A percentile compares a stretch with the other conserved stretches of the same genome.
These are phyloP conservation scores for Mesorhabditis spiculigera DNA, from an alignment of 2,888 invertebrate genomes.

Conservation along the genomic window DNA sequence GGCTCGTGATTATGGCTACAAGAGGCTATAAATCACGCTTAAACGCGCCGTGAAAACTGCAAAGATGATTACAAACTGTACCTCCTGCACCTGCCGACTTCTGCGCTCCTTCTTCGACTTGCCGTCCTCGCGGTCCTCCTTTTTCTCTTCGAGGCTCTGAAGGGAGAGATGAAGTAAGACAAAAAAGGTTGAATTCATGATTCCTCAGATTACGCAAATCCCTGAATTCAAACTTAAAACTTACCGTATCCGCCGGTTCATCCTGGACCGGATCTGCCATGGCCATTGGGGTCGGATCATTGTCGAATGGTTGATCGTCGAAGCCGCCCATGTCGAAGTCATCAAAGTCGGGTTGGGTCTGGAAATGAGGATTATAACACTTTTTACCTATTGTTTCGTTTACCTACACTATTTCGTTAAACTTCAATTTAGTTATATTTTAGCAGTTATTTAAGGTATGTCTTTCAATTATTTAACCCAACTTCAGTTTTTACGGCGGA, in stretches of 20 bases:
- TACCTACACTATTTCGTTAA: too few species aligned
- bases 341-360: slow-evolving; percentile 11
- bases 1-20: too few species aligned
- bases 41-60: too few species aligned
- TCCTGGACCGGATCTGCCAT: slow-evolving; percentile 13
- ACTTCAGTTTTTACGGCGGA: too few species aligned
- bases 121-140: background rate
- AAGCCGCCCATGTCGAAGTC: slow-evolving; percentile 10
- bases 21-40: too few species aligned
- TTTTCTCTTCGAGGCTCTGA: slow-evolving; percentile 6
- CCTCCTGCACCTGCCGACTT: background rate
- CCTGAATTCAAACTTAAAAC: background rate
- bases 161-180: background rate
- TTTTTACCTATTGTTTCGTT: too few species aligned
- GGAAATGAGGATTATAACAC: too few species aligned
- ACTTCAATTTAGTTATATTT: too few species aligned
- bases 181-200: too few species aligned
- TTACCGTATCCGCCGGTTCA: slow-evolving; percentile 2
- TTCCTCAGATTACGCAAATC: too few species aligned
- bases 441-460: too few species aligned
- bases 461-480: too few species aligned
- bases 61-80: background rate
- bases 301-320: background rate
- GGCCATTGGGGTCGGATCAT: slow-evolving; percentile 14
- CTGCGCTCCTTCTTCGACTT: background rate